These are phyloP conservation scores for Galleria mellonella DNA, from an alignment of 1,140 invertebrate species.

Conservation along the genomic window DNA sequence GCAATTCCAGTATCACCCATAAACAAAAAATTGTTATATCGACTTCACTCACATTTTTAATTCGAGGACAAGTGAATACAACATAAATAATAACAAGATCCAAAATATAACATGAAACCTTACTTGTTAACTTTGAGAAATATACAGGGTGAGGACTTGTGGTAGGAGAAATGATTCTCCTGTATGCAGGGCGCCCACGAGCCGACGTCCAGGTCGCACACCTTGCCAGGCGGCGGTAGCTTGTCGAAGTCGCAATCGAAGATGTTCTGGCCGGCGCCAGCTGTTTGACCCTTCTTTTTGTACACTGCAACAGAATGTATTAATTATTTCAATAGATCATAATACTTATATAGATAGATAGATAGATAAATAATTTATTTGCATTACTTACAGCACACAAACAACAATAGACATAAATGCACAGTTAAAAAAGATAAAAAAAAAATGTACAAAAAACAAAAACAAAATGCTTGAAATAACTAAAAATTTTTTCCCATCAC, in stretches of 20 bases:
- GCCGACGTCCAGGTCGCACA: constrained; percentile 81
- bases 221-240: constrained; percentile 77
- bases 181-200: constrained; percentile 79
- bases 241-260: constrained; percentile 79
- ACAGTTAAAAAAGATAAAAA: no score
- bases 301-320: constrained; percentile 74
- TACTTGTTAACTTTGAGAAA: constrained; percentile 86
- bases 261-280: constrained; percentile 80
- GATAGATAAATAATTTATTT: no score
- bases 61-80: no score
- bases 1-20: no score
- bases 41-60: no score
- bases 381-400: no score
- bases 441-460: neutral
- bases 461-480: constrained; percentile 2
- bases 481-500: no score
- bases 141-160: constrained; percentile 86
- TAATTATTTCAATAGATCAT: neutral
- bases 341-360: no score
- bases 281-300: constrained; percentile 79
- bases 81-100: no score
- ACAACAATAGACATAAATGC: no score
- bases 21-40: no score
- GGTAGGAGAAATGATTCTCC: constrained; percentile 83
- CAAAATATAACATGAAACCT: no score